These are phyloP conservation scores for Peromyscus eremicus DNA, from an alignment of 2,797 vertebrate species.

Conservation along the genomic window DNA sequence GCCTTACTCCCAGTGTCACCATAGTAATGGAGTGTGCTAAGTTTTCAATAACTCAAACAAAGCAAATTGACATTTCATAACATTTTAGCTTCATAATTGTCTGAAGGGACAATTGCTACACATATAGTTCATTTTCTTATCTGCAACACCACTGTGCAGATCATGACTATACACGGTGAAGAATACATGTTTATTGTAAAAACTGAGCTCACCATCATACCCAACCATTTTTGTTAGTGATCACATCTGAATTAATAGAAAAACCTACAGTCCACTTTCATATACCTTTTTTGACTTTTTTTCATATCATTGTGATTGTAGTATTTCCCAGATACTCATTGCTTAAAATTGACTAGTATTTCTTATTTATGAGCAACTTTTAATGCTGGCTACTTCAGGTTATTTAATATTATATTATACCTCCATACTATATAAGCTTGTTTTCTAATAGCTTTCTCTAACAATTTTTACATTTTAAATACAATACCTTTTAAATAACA, in stretches of 20 bases:
- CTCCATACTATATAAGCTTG: not conserved
- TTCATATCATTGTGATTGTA: accelerated
- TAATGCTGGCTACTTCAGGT: not conserved
- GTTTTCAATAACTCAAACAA: not conserved
- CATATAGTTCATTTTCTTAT: not conserved
- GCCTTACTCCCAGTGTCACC: not conserved
- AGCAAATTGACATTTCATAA: not conserved
- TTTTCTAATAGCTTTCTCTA: conserved; percentile 26
- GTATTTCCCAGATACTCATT: not conserved
- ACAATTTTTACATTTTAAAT: not conserved
- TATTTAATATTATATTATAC: not conserved
- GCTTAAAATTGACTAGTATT: not conserved
- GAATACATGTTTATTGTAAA: not conserved
- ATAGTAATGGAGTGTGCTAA: too few species aligned
- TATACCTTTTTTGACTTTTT: not conserved
- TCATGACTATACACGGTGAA: not conserved
- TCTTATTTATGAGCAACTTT: not conserved
- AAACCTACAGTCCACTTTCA: not conserved
- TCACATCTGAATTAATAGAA: not conserved
- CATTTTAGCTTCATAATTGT: not conserved
- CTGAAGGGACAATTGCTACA: not conserved
- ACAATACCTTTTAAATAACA: conserved; percentile 46
- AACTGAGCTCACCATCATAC: not conserved
- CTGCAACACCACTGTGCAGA: not conserved
- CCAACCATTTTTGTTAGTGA: not conserved